These are phyloP conservation scores for Hecatera dysodea DNA, from an alignment of 2,888 invertebrate genomes.

Conservation along the genomic window DNA sequence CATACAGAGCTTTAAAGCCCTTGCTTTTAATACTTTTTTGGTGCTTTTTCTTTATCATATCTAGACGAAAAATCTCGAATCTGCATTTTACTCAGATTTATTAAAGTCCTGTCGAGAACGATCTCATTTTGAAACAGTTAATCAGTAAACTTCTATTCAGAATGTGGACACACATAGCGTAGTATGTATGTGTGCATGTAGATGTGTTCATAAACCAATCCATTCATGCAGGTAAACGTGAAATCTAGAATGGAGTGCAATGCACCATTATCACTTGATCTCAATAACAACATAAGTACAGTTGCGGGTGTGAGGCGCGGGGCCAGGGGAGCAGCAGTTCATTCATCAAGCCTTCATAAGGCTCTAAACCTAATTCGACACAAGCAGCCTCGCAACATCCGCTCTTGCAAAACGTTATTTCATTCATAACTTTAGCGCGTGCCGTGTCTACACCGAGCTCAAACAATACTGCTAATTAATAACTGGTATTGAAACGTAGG, in stretches of 20 bases:
- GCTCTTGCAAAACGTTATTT: conserved; percentile 91
- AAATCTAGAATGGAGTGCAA: conserved; percentile 55
- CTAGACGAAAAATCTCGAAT: no score
- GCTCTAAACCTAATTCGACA: conserved; percentile 90
- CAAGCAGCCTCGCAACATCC: conserved; percentile 90
- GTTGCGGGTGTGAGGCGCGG: conserved; percentile 64
- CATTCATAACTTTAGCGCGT: conserved; percentile 88
- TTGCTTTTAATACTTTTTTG: no score
- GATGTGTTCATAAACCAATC: conserved; percentile 7
- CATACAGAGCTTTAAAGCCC: no score
- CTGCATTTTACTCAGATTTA: neutral
- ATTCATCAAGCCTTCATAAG: conserved; percentile 90
- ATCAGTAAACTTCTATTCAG: conserved; percentile 6
- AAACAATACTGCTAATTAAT: conserved; percentile 62
- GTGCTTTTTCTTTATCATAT: no score
- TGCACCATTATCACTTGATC: conserved; percentile 67
- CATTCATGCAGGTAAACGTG: conserved; percentile 37
- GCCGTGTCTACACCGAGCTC: conserved; percentile 78
- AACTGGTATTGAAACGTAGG: conserved; percentile 31
- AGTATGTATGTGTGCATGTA: neutral
- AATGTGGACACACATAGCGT: neutral
- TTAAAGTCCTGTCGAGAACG: neutral
- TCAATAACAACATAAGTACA: conserved; percentile 63
- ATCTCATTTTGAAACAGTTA: neutral
- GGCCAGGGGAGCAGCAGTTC: conserved; percentile 77